phyloP scores from a whole-genome alignment of 2,113 vertebrate genomes.

The Eretmodus cyanostictus region DNA sequence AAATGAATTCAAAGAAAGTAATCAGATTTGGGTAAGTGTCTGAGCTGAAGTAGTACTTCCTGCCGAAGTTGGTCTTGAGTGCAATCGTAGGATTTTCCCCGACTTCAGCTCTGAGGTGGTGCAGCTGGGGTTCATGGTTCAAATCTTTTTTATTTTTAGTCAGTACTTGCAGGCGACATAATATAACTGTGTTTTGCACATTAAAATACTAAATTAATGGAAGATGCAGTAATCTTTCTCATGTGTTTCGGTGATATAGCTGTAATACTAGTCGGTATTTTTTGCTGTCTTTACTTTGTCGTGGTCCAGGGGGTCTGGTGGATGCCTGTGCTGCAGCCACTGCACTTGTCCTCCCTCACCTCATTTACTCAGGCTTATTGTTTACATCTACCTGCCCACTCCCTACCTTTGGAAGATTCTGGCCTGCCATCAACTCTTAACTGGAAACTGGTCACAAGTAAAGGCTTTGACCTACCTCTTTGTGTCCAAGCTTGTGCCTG shows the following conservation, averaged over 20 bases:
- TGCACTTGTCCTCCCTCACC: not conserved
- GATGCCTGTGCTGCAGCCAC: not conserved
- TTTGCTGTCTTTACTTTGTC: not conserved
- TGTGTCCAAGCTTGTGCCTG: not conserved
- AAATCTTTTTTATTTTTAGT: not conserved
- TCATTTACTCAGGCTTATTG: not conserved
- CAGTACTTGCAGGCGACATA: not conserved
- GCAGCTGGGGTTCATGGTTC: not conserved
- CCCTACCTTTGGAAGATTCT: not conserved
- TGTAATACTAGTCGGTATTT: not conserved
- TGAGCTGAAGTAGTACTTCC: not conserved
- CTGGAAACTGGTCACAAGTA: not conserved
- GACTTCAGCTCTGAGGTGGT: not conserved
- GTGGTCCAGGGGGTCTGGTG: not conserved
- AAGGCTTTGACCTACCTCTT: not conserved
- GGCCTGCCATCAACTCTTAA: not conserved
- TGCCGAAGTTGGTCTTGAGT: not conserved
- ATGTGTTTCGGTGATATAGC: not conserved
- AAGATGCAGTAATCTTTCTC: not conserved
- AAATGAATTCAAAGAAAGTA: not conserved
- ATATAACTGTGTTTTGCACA: not conserved
- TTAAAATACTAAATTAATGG: not conserved
- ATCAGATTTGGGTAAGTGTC: not conserved
- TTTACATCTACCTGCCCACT: not conserved
- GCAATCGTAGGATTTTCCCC: not conserved